Percentiles rank a stretch among this genome's conserved stretches.
phyloP scores from a whole-genome alignment of 2,113 vertebrate species.

The Camelus dromedarius region DNA sequence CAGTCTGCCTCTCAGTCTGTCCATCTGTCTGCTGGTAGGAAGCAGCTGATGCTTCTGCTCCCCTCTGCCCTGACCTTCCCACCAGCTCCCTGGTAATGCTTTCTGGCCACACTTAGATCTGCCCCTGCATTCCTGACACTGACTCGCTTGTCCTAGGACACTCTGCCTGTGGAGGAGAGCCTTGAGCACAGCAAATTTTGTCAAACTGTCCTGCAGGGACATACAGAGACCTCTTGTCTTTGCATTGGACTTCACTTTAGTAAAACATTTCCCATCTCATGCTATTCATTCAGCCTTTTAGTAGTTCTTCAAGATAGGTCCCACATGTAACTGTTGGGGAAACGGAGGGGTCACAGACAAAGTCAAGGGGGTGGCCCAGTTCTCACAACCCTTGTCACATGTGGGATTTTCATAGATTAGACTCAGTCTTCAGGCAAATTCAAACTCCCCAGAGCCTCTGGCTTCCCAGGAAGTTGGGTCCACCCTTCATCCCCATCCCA shows the following conservation, averaged over 20 bases:
- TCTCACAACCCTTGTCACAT: background rate
- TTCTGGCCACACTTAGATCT: background rate
- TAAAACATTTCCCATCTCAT: background rate
- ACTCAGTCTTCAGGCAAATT: background rate
- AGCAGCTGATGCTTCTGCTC: background rate
- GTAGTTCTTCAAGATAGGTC: background rate
- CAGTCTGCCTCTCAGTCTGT: background rate
- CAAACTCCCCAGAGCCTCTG: background rate
- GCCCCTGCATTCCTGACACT: background rate
- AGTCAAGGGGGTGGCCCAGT: background rate
- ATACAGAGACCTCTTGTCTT: background rate
- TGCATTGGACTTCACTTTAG: background rate
- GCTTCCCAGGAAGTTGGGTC: background rate
- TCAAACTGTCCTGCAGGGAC: background rate
- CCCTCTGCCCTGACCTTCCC: background rate
- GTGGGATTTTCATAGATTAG: background rate
- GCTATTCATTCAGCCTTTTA: background rate
- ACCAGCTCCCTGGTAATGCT: background rate
- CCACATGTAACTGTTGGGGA: background rate
- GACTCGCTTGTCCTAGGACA: background rate
- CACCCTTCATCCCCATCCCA: background rate
- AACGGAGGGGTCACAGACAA: background rate
- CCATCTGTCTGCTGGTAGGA: slow-evolving; percentile 21
- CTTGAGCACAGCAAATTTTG: background rate
- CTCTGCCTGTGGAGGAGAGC: background rate